phyloP scores from a whole-genome alignment of 2,888 invertebrate species.

The Epistrophe grossulariae region DNA sequence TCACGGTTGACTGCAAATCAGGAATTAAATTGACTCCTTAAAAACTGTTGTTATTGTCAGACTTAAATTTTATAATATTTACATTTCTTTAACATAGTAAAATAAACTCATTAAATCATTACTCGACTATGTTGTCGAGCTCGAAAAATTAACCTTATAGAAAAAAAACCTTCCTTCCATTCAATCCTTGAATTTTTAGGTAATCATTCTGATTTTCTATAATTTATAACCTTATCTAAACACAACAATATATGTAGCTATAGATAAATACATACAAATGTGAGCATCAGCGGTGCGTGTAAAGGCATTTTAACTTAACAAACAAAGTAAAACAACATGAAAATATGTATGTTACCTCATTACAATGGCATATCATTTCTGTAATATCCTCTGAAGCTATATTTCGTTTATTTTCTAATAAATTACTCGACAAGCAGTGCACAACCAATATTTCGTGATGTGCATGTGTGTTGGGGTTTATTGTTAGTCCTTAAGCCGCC shows the following conservation, averaged over 20 bases:
- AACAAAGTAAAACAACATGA: background rate
- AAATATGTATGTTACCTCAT: constrained; percentile 32
- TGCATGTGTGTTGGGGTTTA: background rate
- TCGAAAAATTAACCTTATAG: background rate
- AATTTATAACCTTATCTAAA: constrained; percentile 5
- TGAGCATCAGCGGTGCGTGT: background rate
- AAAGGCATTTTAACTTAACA: background rate
- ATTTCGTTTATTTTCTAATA: constrained; percentile 65
- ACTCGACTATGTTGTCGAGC: no score
- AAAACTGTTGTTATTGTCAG: no score
- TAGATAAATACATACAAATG: background rate
- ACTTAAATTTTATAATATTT: no score
- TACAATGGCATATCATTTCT: constrained; percentile 39
- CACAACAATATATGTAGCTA: no score
- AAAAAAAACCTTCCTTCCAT: background rate
- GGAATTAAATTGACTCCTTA: no score
- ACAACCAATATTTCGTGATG: constrained; percentile 43
- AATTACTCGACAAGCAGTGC: constrained; percentile 51
- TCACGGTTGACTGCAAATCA: no score
- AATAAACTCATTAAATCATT: no score
- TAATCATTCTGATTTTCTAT: background rate
- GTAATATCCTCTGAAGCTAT: constrained; percentile 43
- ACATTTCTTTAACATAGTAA: no score
- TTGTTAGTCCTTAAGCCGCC: constrained; percentile 47
- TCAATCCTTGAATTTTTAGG: background rate